These are phyloP conservation scores for Halichoerus grypus DNA, from an alignment of 2,113 vertebrate species.

Conservation along the genomic window DNA sequence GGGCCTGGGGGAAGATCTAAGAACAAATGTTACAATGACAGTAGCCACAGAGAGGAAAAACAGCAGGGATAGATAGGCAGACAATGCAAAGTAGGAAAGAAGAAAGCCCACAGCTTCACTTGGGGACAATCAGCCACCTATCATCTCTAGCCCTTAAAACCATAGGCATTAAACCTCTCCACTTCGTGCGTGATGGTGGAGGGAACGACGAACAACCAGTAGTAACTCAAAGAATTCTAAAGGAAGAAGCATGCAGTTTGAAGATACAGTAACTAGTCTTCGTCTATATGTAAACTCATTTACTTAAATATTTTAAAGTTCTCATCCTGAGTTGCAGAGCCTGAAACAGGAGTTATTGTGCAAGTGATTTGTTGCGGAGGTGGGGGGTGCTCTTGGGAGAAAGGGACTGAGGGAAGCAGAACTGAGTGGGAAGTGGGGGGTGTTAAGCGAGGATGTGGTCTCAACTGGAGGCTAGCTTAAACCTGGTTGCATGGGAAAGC, in stretches of 20 bases:
- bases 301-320: conserved; percentile 46
- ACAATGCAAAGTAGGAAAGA: background rate
- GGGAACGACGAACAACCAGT: background rate
- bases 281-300: background rate
- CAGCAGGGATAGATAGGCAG: background rate
- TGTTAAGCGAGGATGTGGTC: background rate
- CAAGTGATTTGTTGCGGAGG: background rate
- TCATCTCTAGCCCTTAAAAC: background rate
- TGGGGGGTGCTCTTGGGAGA: background rate
- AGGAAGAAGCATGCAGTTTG: background rate
- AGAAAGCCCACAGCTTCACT: background rate
- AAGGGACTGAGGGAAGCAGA: background rate
- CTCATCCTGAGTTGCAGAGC: background rate
- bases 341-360: conserved; percentile 8
- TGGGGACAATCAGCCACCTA: background rate
- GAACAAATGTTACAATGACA: background rate
- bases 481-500: background rate
- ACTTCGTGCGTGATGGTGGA: background rate
- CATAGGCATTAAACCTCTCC: background rate
- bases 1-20: background rate
- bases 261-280: background rate
- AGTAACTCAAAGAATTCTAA: conserved; percentile 1
- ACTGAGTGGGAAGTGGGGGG: background rate
- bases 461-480: background rate
- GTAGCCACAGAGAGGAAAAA: background rate